A percentile compares a stretch with the other conserved stretches of the same genome.
phyloP scores from a whole-genome alignment of 1,140 invertebrate species.

The Periplaneta americana region DNA sequence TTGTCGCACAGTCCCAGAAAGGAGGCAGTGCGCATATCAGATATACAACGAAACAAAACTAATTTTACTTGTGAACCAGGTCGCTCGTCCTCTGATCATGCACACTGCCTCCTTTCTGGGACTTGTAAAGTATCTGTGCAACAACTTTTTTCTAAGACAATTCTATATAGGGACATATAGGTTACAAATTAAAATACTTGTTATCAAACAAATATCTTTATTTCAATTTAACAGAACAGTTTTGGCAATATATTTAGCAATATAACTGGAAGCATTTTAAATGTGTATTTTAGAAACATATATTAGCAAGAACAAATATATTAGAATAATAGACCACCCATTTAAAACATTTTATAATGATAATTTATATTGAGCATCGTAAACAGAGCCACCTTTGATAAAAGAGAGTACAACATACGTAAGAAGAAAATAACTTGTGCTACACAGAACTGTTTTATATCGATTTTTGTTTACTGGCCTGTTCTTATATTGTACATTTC shows the following conservation, averaged over 20 bases:
- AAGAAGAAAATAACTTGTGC: neutral
- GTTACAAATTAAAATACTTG: too few relatives aligned
- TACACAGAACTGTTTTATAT: neutral
- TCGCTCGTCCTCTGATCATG: too few relatives aligned
- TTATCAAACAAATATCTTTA: neutral
- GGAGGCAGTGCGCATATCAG: too few relatives aligned
- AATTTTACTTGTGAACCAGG: too few relatives aligned
- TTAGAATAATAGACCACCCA: neutral
- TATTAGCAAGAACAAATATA: neutral
- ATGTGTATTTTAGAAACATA: neutral
- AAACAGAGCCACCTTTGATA: neutral
- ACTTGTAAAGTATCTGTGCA: too few relatives aligned
- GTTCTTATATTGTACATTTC: neutral
- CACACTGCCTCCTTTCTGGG: too few relatives aligned
- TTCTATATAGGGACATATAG: too few relatives aligned
- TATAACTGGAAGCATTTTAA: neutral
- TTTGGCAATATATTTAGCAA: neutral
- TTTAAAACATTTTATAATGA: neutral
- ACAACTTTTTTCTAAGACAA: too few relatives aligned
- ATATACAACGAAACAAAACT: too few relatives aligned
- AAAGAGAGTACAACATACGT: neutral
- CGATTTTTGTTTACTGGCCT: too few relatives aligned
- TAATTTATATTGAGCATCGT: neutral
- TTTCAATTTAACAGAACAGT: neutral
- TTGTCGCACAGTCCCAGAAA: too few relatives aligned